Percentiles rank a stretch among this genome's conserved stretches.
These are phyloP conservation scores for Mastomys coucha DNA, from an alignment of 2,113 vertebrate species.

Conservation along the genomic window DNA sequence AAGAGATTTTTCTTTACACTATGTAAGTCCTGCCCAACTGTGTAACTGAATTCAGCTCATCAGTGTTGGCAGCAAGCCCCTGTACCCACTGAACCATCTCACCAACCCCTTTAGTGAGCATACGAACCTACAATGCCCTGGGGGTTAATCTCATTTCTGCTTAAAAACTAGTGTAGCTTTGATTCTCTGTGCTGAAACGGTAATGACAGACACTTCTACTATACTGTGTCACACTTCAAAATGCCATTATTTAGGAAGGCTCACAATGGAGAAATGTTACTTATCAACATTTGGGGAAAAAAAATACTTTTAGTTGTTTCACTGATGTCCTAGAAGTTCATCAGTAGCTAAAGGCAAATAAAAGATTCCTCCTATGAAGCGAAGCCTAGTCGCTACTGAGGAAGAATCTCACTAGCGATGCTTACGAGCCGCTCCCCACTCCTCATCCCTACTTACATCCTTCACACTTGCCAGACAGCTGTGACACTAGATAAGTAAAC, in stretches of 20 bases:
- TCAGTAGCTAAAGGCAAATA: neutral
- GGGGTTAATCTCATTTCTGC: constrained; percentile 16
- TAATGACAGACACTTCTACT: neutral
- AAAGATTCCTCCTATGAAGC: neutral
- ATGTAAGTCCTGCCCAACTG: neutral
- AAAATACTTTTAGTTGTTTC: neutral
- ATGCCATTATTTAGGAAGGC: neutral
- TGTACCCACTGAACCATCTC: neutral
- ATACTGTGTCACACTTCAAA: neutral
- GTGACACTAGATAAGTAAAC: constrained; percentile 1
- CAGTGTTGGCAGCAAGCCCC: neutral
- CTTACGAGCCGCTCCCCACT: neutral
- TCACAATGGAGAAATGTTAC: constrained; percentile 11
- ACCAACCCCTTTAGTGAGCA: neutral
- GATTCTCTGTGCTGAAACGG: neutral
- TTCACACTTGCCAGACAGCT: neutral
- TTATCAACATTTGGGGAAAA: constrained; percentile 19
- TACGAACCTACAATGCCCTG: neutral
- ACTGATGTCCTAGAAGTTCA: constrained; percentile 1
- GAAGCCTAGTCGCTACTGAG: neutral
- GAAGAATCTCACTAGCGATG: neutral
- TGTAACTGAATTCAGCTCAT: neutral
- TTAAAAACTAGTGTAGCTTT: neutral
- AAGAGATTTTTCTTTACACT: neutral
- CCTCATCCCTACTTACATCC: neutral